Evolutionary conservation across 1,140 invertebrate genomes (phyloP).

Genomic region (Parasteatoda tepidariorum): DNA sequence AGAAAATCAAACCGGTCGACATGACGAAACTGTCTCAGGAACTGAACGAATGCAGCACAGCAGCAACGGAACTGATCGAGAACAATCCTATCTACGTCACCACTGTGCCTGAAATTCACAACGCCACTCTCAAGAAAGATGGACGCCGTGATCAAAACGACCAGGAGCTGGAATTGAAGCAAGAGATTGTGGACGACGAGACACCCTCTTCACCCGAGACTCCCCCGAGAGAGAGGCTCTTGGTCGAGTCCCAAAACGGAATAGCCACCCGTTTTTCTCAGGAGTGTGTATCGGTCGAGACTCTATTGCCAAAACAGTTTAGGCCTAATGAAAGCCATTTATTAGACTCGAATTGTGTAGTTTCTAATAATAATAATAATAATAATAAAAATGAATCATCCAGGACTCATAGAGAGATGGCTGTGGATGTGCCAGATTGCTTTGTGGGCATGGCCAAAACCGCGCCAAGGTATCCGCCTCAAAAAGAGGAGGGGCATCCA

Average conservation of each 20-base stretch:
- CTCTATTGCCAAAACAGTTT: conserved; percentile 43
- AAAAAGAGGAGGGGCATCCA: conserved; percentile 66
- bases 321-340: conserved; percentile 34
- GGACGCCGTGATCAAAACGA: conserved; percentile 39
- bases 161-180: conserved; percentile 60
- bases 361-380: not conserved
- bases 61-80: conserved; percentile 76
- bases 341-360: conserved; percentile 3
- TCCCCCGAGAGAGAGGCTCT: conserved; percentile 44
- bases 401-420: conserved; percentile 81
- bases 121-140: conserved; percentile 58
- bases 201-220: conserved; percentile 42
- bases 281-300: conserved; percentile 46
- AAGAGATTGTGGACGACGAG: conserved; percentile 59
- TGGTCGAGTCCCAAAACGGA: conserved; percentile 44
- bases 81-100: conserved; percentile 81
- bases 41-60: conserved; percentile 76
- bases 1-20: conserved; percentile 92
- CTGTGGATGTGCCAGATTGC: conserved; percentile 96
- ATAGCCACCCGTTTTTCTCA: conserved; percentile 31
- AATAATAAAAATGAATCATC: conserved; percentile 13
- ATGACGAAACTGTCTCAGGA: conserved; percentile 93
- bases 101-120: conserved; percentile 73
- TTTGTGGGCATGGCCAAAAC: conserved; percentile 92
- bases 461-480: conserved; percentile 88